A percentile compares a stretch with the other conserved stretches of the same genome.
These are phyloP conservation scores for Diploscapter pachys DNA, from an alignment of 1,140 invertebrate species.

Conservation along the genomic window DNA sequence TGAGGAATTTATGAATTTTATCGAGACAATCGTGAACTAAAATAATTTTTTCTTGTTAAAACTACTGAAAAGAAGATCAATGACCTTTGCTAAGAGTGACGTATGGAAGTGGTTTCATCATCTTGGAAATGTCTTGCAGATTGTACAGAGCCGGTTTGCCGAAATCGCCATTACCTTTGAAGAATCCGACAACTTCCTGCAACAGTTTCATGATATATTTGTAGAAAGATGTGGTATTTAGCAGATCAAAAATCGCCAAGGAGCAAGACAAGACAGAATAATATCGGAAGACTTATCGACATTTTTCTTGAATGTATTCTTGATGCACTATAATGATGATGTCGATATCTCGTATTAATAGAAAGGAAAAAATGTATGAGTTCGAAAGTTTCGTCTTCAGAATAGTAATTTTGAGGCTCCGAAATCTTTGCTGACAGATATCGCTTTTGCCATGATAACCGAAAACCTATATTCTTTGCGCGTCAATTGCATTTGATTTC, in stretches of 20 bases:
- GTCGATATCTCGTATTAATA: no score
- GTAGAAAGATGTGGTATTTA: neutral
- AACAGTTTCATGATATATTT: neutral
- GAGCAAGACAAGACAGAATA: no score
- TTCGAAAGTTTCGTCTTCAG: no score
- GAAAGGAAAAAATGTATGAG: no score
- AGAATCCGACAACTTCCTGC: constrained; percentile 56
- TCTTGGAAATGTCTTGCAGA: constrained; percentile 49
- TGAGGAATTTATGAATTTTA: constrained; percentile 51
- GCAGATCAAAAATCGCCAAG: no score
- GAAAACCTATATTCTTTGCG: neutral
- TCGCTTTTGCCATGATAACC: no score
- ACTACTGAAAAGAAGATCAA: constrained; percentile 6
- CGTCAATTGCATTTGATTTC: constrained; percentile 6
- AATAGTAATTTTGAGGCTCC: no score
- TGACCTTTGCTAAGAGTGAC: constrained; percentile 51
- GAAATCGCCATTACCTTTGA: constrained; percentile 59
- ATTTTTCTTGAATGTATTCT: no score
- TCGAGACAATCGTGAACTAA: constrained; percentile 55
- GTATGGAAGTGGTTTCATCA: constrained; percentile 57
- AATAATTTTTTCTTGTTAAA: constrained; percentile 20
- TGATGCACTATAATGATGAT: no score
- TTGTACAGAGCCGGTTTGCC: constrained; percentile 50
- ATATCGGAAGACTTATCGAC: no score
- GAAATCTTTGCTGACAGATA: no score